Base-by-base conservation (phyloP, 37 sponge, comb jelly and placozoan species). In the Ianthella basta region DNA sequence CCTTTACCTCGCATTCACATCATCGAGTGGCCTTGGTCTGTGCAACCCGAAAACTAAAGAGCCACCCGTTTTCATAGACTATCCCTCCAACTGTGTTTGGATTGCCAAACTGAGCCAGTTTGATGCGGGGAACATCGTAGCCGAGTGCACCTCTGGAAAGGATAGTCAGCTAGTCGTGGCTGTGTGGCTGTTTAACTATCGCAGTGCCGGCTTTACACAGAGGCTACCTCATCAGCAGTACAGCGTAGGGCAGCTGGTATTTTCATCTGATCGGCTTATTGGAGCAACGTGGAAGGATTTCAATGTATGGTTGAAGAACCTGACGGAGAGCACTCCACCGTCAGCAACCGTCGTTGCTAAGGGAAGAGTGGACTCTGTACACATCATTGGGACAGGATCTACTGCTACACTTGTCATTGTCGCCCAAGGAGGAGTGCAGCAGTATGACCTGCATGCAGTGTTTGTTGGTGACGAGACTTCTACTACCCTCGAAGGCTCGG, bases 71-170 rank as follows among this genome's bases (percentile, higher is more conserved):
- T 23, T 27, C 27, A 30, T 35, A 3, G 34, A 6, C 70, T 16
- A 0, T 35, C 70, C 70, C 3, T 30, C 12, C 35, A 32, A 69
- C 70, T 69, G 70, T 69, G 33, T 33, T 3, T 32, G 35, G 35
- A 69, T 69, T 34, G 70, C 70, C 12, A 69, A 6, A 69, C 29
- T 69, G 34, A 69, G 70, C 70, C 18, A 69, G 4, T 69, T 69
- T 30, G 34, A 69, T 30, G 6, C 29, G 29, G 29, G 12, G 35
- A 32, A 15, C 18, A 30, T 69, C 34, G 1, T 69, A 12, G 34
- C 27, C 6, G 70, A 69, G 27, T 69, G 70, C 34, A 69, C 70
- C 4, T n/a, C 70, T 2, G 8, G 34, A 1, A 18, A 30, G 4
- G 34, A n/a, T 6, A 69, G 70, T 33, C 29, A n/a, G 15, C 0